These are phyloP conservation scores for Urophycis tenuis DNA, from an alignment of 2,797 vertebrate genomes.

Conservation along the genomic window DNA sequence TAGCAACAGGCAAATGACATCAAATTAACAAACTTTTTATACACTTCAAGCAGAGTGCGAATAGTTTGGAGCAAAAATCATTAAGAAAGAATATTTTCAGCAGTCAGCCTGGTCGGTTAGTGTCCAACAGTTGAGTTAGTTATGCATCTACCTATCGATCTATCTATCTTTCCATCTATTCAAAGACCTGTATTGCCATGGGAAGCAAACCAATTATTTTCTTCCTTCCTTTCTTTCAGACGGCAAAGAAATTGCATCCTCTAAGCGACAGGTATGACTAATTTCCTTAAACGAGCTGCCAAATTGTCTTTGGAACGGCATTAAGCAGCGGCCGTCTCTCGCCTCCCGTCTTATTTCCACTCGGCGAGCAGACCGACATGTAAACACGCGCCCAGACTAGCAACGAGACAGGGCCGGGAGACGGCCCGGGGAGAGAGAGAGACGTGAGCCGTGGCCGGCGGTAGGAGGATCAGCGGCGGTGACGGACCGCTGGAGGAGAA, in stretches of 20 bases:
- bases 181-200: background rate
- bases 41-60: background rate
- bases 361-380: background rate
- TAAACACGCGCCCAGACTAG: background rate
- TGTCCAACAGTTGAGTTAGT: background rate
- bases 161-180: background rate
- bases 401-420: background rate
- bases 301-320: background rate
- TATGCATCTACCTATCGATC: background rate
- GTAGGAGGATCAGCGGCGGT: background rate
- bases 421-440: background rate
- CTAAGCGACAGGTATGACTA: slow-evolving; percentile 3
- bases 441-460: background rate
- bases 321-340: background rate
- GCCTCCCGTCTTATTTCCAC: background rate
- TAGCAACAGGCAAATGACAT: slow-evolving; percentile 5
- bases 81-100: no score
- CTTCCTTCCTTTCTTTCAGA: background rate
- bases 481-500: background rate
- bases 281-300: background rate
- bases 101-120: background rate
- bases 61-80: no score
- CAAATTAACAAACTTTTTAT: background rate
- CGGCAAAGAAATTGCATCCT: background rate
- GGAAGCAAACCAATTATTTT: background rate